Conservation (phyloP, 2,113 vertebrate genomes). For the Megaceryle maxima region DNA sequence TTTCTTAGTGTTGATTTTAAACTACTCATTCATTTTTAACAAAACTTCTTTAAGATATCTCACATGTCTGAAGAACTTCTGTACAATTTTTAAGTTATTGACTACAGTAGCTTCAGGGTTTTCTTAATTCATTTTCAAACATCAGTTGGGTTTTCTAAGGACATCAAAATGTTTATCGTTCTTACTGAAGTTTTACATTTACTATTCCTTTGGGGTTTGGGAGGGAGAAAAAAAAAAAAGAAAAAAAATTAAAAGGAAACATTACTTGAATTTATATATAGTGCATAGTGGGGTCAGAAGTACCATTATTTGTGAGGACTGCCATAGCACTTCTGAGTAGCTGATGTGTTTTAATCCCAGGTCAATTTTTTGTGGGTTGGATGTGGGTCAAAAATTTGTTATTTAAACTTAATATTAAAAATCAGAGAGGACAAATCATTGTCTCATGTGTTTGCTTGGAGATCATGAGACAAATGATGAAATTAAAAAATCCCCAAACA, state of each 20-base stretch:
- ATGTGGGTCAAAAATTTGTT: neutral
- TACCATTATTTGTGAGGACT: neutral
- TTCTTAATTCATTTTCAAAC: slow-evolving; percentile 10
- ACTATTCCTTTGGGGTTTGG: neutral
- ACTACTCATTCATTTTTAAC: slow-evolving; percentile 45
- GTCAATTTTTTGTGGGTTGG: neutral
- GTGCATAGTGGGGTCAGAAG: neutral
- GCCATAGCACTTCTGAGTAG: neutral
- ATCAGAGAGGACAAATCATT: neutral
- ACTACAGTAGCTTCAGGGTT: neutral
- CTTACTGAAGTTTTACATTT: slow-evolving; percentile 25
- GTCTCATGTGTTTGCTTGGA: neutral
- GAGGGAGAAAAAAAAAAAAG: neutral
- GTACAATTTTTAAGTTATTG: slow-evolving; percentile 23
- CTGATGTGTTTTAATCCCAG: neutral
- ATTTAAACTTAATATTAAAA: neutral
- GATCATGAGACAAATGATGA: neutral
- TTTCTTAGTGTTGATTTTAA: slow-evolving; percentile 8
- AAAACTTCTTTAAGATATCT: slow-evolving; percentile 25
- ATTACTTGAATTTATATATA: neutral
- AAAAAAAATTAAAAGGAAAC: neutral
- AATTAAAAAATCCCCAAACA: neutral
- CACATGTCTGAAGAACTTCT: slow-evolving; percentile 16
- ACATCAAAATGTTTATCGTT: slow-evolving; percentile 41
- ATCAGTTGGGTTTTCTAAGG: neutral